These are phyloP conservation scores for Etheostoma perlongum DNA, from an alignment of 2,797 vertebrate genomes.

Conservation along the genomic window DNA sequence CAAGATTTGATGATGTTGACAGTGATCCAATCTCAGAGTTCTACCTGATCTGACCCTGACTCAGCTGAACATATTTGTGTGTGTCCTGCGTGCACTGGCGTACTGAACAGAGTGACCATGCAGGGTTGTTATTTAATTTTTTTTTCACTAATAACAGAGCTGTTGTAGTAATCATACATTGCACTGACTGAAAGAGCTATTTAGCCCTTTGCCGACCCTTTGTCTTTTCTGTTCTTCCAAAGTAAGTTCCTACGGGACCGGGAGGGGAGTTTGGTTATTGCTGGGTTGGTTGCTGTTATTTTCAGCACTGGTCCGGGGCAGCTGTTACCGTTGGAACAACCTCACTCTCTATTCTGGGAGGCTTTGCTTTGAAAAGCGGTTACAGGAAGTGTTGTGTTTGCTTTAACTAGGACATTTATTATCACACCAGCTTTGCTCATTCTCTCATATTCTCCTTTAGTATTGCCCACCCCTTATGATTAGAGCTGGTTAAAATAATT, in stretches of 20 bases:
- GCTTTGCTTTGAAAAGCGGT: slow-evolving; percentile 26
- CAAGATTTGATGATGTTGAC: slow-evolving; percentile 21
- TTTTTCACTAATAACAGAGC: slow-evolving; percentile 39
- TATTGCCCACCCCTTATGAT: too few relatives aligned
- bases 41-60: slow-evolving; percentile 40
- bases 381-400: slow-evolving; percentile 17
- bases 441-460: background rate
- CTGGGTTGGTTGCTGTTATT: slow-evolving; percentile 15
- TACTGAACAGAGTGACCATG: slow-evolving; percentile 29
- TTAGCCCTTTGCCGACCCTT: slow-evolving; percentile 33
- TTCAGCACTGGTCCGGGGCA: slow-evolving; percentile 1
- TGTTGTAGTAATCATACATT: slow-evolving; percentile 43
- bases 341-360: background rate
- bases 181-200: slow-evolving; percentile 12
- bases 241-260: background rate
- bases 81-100: slow-evolving; percentile 5
- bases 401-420: background rate
- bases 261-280: slow-evolving; percentile 2
- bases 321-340: background rate
- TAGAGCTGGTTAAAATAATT: too few relatives aligned
- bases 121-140: background rate
- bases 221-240: slow-evolving; percentile 11
- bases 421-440: background rate
- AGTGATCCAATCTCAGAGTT: slow-evolving; percentile 26
- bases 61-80: slow-evolving; percentile 16